phyloP scores from a whole-genome alignment of 1,140 invertebrate species.

The Hirudo medicinalis region DNA sequence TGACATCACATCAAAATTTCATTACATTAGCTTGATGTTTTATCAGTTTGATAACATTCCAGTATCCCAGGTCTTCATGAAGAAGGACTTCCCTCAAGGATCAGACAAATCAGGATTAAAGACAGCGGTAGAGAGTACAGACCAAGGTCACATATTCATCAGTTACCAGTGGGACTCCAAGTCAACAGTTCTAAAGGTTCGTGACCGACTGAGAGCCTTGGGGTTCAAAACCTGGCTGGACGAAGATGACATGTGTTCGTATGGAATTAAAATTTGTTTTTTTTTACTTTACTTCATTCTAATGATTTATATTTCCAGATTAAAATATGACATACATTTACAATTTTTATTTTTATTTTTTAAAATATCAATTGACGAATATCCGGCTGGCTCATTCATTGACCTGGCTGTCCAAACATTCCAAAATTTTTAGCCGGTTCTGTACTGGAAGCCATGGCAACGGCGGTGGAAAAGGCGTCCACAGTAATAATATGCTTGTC shows the following conservation, averaged over 20 bases:
- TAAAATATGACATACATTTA: neutral
- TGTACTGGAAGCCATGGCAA: conserved; percentile 26
- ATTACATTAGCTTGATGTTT: neutral
- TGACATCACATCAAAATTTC: too few species aligned
- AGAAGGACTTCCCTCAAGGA: neutral
- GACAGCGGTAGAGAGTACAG: conserved; percentile 24
- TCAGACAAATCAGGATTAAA: conserved; percentile 26
- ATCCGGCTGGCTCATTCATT: too few species aligned
- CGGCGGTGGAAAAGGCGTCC: conserved; percentile 24
- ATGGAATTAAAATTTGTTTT: neutral
- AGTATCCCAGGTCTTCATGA: too few species aligned
- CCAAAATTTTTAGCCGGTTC: conserved; percentile 15
- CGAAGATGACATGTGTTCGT: conserved; percentile 26
- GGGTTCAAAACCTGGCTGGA: conserved; percentile 27
- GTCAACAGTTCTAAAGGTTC: conserved; percentile 27
- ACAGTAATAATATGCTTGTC: conserved; percentile 26
- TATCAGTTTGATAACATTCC: neutral
- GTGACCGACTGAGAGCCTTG: conserved; percentile 25
- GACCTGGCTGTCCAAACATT: neutral
- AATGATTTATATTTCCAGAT: neutral
- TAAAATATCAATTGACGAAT: too few species aligned
- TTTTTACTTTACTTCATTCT: neutral
- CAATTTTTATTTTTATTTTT: neutral
- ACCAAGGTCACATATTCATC: conserved; percentile 30
- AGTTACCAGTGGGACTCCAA: conserved; percentile 33